Percentiles rank a stretch among this genome's conserved stretches.
Evolutionary conservation across 2,113 vertebrate genomes (phyloP).

Genomic region (Grus americana): DNA sequence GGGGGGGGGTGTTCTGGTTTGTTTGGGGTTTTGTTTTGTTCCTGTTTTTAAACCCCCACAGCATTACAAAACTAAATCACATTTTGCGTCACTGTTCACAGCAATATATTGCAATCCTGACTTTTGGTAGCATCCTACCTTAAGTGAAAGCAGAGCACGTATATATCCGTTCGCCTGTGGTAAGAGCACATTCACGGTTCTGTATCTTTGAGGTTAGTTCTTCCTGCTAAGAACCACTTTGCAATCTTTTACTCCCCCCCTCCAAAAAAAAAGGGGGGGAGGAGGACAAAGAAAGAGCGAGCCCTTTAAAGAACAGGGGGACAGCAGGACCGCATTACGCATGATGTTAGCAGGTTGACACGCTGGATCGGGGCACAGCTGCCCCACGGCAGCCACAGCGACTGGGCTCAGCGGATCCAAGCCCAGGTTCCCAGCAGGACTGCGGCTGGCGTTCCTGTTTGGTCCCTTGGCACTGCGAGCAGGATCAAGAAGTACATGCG

Average conservation of each 20-base stretch:
- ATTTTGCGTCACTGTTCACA: not conserved
- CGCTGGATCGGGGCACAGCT: not conserved
- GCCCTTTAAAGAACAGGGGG: not conserved
- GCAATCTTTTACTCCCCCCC: not conserved
- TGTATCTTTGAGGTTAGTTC: not conserved
- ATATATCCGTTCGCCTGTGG: not conserved
- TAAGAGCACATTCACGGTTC: not conserved
- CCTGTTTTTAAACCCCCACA: not conserved
- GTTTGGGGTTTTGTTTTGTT: rapidly evolving
- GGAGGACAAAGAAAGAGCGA: no score
- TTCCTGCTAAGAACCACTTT: not conserved
- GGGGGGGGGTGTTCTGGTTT: no score
- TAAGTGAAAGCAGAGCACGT: not conserved
- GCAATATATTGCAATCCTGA: not conserved
- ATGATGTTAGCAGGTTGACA: not conserved
- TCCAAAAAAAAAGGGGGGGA: no score
- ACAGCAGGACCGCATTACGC: not conserved
- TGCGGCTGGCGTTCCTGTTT: rapidly evolving
- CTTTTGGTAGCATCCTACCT: not conserved
- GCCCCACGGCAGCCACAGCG: not conserved
- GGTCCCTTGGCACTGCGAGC: not conserved
- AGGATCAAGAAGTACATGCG: no score
- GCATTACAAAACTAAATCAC: not conserved
- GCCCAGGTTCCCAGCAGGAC: rapidly evolving
- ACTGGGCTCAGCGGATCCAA: not conserved